Evolutionary conservation across 2,113 vertebrate genomes (phyloP), one percentile per base, ranked within the genome.

Genomic region (Vulpes ferrilata): DNA sequence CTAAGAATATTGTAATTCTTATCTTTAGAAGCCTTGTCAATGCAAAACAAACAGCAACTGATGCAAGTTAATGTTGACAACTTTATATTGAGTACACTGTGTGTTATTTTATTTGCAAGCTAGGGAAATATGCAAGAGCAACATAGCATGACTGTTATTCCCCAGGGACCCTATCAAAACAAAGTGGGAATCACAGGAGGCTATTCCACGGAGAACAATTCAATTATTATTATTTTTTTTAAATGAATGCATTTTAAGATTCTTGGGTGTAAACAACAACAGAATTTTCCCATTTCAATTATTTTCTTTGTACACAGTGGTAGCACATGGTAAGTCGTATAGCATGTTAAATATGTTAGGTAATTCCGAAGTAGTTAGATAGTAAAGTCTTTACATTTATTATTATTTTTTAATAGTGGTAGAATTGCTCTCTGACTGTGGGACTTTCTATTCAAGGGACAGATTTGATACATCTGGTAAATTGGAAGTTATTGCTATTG

Each of bases 11-110:
- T 97, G 93, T 96, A 94, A 86, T 97, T 51, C 67, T 89, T 97
- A 16, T 53, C 96, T 98, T 98, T 96, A 82, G 80, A 96, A 97
- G 93, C 16, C 71, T 91, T 95, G 84, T 92, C 91, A 81, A 0
- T 7, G 83, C 88, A 90, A 96, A 98, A 97, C 94, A 97, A 95
- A 95, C 53, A 90, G 57, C 94, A 65, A 67, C 57, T 55, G 71
- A 93, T 87, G 27, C 85, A 93, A 96, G 96, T 79, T 96, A 97
- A 97, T 94, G 97, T 95, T 96, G 97, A 97, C 93, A 96, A 92
- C 81, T 98, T 98, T 98, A 89, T 97, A 81, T 59, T 73, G 96
- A 94, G 81, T 96, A 71, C 82, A 76, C 48, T 62, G 69, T 80
- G 59, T 55, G 48, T 93, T 95, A 90, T 93, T 97, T 96, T 98